Percentiles rank a stretch among this genome's conserved stretches.
These are phyloP conservation scores for Theocolax elegans DNA, from an alignment of 1,140 invertebrate genomes.

Conservation along the genomic window DNA sequence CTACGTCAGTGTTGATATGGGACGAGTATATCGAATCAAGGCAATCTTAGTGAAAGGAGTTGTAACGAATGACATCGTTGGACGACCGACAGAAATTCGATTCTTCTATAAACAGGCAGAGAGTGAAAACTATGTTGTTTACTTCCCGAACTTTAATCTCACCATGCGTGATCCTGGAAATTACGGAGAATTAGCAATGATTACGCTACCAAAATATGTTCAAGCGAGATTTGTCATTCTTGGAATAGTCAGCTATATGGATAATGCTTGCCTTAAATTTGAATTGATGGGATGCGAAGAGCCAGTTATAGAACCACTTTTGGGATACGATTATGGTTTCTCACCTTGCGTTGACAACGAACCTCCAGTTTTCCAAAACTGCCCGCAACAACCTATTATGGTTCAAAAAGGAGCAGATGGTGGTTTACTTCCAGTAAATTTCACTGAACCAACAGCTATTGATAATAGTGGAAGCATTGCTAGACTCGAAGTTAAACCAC, in stretches of 20 bases:
- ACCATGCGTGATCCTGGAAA: conserved; percentile 94
- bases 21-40: conserved; percentile 89
- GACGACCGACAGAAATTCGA: conserved; percentile 92
- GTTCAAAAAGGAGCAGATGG: conserved; percentile 89
- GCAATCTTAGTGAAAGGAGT: conserved; percentile 93
- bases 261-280: conserved; percentile 95
- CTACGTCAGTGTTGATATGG: conserved; percentile 94
- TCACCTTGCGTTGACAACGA: conserved; percentile 96
- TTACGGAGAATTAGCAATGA: conserved; percentile 95
- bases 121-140: conserved; percentile 93
- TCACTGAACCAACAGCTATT: conserved; percentile 89
- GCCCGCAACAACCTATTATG: conserved; percentile 90
- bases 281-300: conserved; percentile 96
- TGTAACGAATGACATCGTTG: conserved; percentile 94
- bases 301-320: conserved; percentile 78
- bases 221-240: conserved; percentile 93
- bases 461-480: conserved; percentile 96
- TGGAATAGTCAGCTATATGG: conserved; percentile 94
- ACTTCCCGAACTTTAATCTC: conserved; percentile 95
- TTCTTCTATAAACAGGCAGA: conserved; percentile 97
- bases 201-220: conserved; percentile 92
- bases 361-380: conserved; percentile 95
- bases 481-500: conserved; percentile 88
- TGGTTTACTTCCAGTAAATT: conserved; percentile 88
- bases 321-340: conserved; percentile 94